Evolutionary conservation across 2,888 invertebrate species (phyloP).

Genomic region (Cephus runcator): DNA sequence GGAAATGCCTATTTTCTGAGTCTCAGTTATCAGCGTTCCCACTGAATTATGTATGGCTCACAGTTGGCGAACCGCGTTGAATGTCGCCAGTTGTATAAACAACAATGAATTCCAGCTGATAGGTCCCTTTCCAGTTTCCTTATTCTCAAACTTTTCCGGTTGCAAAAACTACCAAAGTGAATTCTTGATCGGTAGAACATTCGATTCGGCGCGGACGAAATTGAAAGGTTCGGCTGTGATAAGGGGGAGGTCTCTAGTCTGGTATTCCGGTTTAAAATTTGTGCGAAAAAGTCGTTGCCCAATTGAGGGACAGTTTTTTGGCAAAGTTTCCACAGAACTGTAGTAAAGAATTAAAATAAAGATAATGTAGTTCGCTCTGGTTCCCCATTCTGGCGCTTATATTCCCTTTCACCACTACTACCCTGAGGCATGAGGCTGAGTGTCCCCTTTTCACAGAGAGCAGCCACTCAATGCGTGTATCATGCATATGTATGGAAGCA

Average conservation of each 20-base stretch:
- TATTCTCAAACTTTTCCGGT: neutral
- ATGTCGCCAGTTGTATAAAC: neutral
- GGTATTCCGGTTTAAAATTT: neutral
- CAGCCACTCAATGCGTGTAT: conserved; percentile 28
- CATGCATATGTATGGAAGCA: conserved; percentile 27
- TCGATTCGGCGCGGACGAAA: neutral
- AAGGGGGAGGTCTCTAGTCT: too few species aligned
- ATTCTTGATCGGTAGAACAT: neutral
- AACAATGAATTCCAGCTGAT: neutral
- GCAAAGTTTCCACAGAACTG: neutral
- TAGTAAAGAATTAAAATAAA: conserved; percentile 14
- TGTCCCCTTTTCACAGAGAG: conserved; percentile 9
- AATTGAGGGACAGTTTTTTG: conserved; percentile 8
- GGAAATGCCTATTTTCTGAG: conserved; percentile 49
- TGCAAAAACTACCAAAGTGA: neutral
- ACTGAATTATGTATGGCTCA: conserved; percentile 43
- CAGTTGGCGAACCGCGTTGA: neutral
- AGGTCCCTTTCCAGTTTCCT: neutral
- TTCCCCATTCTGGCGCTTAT: neutral
- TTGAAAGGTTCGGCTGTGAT: neutral
- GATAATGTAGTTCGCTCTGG: conserved; percentile 7
- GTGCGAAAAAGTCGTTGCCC: neutral
- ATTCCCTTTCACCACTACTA: neutral
- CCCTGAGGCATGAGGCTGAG: neutral
- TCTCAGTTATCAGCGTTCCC: conserved; percentile 41